Percentiles rank a stretch among this genome's conserved stretches.
These are phyloP conservation scores for Sminthurinus signatus DNA, from an alignment of 1,140 invertebrate genomes.

Conservation along the genomic window DNA sequence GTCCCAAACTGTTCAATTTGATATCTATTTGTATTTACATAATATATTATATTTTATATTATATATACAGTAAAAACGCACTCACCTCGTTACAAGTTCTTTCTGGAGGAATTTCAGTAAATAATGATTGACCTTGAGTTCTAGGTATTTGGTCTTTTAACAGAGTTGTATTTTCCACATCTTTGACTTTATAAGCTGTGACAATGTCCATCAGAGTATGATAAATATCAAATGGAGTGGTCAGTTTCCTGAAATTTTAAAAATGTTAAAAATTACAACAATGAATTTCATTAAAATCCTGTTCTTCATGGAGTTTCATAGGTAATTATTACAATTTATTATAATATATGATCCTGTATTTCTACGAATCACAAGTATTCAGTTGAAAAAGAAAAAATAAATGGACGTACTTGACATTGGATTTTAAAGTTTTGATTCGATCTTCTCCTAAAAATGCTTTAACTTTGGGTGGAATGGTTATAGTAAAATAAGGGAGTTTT, in stretches of 20 bases:
- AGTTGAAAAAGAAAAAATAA: background rate
- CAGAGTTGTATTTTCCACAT: background rate
- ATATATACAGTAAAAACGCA: no score
- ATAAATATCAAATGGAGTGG: constrained; percentile 34
- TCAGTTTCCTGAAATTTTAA: constrained; percentile 25
- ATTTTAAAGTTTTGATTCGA: constrained; percentile 2
- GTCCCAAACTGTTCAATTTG: no score
- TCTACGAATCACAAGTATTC: background rate
- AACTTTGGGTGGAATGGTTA: constrained; percentile 24
- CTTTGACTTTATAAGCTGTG: constrained; percentile 8
- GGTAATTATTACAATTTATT: no score
- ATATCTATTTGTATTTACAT: no score
- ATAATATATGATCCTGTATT: background rate
- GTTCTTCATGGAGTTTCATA: no score
- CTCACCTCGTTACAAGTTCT: constrained; percentile 23
- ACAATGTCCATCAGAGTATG: constrained; percentile 31
- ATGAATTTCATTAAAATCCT: background rate
- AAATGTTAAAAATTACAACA: constrained; percentile 10
- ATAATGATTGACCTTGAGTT: constrained; percentile 22
- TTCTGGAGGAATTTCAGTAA: constrained; percentile 11
- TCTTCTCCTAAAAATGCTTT: constrained; percentile 10
- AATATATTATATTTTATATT: no score
- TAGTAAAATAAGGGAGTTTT: constrained; percentile 34
- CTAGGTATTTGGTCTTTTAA: background rate
- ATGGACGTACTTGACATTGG: constrained; percentile 25